These are phyloP conservation scores for Eira barbara DNA, from an alignment of 2,113 vertebrate species.

Conservation along the genomic window DNA sequence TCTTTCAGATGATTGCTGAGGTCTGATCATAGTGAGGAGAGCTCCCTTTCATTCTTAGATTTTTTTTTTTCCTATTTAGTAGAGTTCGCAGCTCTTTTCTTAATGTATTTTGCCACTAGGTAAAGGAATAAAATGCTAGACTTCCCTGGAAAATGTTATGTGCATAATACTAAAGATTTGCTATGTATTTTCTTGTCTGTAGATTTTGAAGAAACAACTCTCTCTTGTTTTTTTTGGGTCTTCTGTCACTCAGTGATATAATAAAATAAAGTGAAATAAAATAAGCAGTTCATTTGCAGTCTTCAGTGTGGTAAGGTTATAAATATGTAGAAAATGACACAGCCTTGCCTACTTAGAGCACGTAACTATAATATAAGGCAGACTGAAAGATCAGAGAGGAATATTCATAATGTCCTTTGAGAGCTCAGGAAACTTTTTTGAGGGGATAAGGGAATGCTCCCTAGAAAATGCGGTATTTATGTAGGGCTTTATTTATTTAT, in stretches of 20 bases:
- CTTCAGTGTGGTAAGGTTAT: neutral
- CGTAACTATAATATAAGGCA: neutral
- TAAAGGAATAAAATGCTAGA: neutral
- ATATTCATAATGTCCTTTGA: neutral
- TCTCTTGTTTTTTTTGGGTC: neutral
- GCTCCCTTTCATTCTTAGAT: neutral
- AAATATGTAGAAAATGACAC: neutral
- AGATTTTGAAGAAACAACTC: neutral
- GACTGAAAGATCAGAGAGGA: neutral
- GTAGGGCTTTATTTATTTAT: neutral
- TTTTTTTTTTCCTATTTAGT: neutral
- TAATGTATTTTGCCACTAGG: neutral
- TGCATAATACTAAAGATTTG: neutral
- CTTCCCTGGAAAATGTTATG: neutral
- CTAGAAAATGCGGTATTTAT: neutral
- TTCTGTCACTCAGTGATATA: neutral
- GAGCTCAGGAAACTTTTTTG: neutral
- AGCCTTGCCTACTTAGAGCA: neutral
- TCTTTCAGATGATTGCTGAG: neutral
- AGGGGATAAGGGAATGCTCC: neutral
- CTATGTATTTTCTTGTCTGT: neutral
- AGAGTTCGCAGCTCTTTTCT: neutral
- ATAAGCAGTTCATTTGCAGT: neutral
- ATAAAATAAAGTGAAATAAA: constrained; percentile 13
- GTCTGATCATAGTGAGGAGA: constrained; percentile 4